These are phyloP conservation scores for Drosophila suzukii DNA, from an alignment of 1,140 invertebrate species.

Conservation along the genomic window DNA sequence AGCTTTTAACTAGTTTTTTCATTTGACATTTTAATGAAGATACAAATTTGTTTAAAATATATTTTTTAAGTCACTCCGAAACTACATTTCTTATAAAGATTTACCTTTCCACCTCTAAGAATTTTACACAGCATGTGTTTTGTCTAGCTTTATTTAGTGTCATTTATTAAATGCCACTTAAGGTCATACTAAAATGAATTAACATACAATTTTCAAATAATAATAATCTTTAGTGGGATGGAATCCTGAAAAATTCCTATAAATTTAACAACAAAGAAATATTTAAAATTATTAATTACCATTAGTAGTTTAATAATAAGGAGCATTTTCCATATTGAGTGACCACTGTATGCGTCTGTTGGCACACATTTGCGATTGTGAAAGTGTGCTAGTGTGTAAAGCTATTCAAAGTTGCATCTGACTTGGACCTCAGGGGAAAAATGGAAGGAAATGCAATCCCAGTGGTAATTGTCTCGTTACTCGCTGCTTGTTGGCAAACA, in stretches of 20 bases:
- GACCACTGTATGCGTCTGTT: slow-evolving; percentile 31
- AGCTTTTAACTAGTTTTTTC: too few species aligned
- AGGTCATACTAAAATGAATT: too few species aligned
- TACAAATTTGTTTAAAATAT: too few species aligned
- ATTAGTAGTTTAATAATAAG: not conserved
- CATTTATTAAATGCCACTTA: too few species aligned
- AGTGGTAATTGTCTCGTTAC: slow-evolving; percentile 80
- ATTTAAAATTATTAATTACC: too few species aligned
- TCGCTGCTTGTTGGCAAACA: slow-evolving; percentile 75
- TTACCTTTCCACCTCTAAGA: too few species aligned
- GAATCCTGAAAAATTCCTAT: not conserved
- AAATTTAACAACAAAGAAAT: too few species aligned
- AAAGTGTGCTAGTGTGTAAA: slow-evolving; percentile 49
- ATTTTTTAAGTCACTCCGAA: too few species aligned
- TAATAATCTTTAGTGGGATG: not conserved
- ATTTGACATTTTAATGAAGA: too few species aligned
- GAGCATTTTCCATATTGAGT: not conserved
- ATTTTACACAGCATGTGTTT: too few species aligned
- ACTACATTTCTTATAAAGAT: too few species aligned
- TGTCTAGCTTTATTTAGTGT: not conserved
- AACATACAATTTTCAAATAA: not conserved
- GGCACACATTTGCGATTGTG: slow-evolving; percentile 48
- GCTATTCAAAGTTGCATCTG: slow-evolving; percentile 73
- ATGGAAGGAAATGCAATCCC: slow-evolving; percentile 43
- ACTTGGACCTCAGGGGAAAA: slow-evolving; percentile 18